Evolutionary conservation across 2,113 vertebrate genomes (phyloP).

Genomic region (Xenus cinereus): DNA sequence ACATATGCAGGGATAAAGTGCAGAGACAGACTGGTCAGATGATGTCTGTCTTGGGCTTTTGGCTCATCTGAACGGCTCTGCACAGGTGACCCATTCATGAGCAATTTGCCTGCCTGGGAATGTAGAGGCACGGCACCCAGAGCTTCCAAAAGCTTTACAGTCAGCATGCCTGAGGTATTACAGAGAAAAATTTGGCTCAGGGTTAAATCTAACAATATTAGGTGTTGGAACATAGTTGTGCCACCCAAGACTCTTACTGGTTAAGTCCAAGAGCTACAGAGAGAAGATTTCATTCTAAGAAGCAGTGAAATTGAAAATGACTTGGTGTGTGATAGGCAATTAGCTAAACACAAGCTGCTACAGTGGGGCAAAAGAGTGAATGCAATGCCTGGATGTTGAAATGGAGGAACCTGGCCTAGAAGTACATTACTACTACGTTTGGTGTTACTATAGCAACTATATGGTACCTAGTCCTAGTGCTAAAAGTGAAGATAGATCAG

Average conservation of each 20-base stretch:
- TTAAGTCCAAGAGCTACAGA: neutral
- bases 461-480: neutral
- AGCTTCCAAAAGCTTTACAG: neutral
- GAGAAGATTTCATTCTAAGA: neutral
- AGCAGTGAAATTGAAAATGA: neutral
- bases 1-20: neutral
- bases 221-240: neutral
- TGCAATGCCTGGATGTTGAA: neutral
- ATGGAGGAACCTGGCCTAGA: neutral
- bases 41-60: neutral
- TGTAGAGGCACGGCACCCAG: neutral
- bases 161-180: neutral
- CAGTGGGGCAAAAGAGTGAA: neutral
- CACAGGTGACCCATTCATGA: neutral
- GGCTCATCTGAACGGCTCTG: neutral
- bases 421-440: neutral
- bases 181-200: neutral
- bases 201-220: neutral
- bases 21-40: neutral
- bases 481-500: neutral
- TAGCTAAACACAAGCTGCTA: neutral
- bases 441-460: neutral
- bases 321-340: neutral
- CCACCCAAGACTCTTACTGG: neutral
- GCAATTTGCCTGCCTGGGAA: neutral